These are phyloP conservation scores for Latrodectus geometricus DNA, from an alignment of 1,140 invertebrate genomes.

Conservation along the genomic window DNA sequence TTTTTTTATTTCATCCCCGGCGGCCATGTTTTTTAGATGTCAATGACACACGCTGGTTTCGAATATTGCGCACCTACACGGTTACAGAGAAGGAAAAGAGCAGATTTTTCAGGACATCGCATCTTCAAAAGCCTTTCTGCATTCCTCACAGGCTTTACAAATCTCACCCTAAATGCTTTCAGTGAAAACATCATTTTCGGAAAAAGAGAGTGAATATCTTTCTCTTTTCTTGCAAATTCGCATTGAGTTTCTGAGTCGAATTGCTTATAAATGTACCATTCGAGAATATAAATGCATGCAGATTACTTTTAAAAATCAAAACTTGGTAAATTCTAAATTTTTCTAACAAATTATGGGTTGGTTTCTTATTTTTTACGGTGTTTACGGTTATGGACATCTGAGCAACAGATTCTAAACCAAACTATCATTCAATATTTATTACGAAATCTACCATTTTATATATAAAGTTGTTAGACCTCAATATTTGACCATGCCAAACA, in stretches of 20 bases:
- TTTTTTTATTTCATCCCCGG: background rate
- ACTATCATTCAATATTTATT: too few relatives aligned
- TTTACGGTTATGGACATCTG: too few relatives aligned
- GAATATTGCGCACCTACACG: conserved; percentile 28
- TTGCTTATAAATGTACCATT: background rate
- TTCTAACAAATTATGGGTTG: background rate
- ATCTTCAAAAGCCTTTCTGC: background rate
- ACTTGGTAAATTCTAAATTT: background rate
- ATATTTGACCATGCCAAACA: too few relatives aligned
- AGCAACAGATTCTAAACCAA: too few relatives aligned
- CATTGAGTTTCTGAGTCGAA: too few relatives aligned
- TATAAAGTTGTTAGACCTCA: too few relatives aligned
- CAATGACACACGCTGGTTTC: conserved; percentile 32
- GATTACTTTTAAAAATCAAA: background rate
- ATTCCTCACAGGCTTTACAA: background rate
- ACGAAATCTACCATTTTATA: too few relatives aligned
- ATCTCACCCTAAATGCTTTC: background rate
- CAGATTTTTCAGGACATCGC: background rate
- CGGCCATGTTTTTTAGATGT: conserved; percentile 38
- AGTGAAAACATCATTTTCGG: background rate
- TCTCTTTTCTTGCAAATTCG: background rate
- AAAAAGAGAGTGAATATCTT: background rate
- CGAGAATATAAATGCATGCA: background rate
- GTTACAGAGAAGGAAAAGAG: background rate
- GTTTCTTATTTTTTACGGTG: background rate